phyloP scores from a whole-genome alignment of 2,113 vertebrate species.

The Rhinolophus ferrumequinum region DNA sequence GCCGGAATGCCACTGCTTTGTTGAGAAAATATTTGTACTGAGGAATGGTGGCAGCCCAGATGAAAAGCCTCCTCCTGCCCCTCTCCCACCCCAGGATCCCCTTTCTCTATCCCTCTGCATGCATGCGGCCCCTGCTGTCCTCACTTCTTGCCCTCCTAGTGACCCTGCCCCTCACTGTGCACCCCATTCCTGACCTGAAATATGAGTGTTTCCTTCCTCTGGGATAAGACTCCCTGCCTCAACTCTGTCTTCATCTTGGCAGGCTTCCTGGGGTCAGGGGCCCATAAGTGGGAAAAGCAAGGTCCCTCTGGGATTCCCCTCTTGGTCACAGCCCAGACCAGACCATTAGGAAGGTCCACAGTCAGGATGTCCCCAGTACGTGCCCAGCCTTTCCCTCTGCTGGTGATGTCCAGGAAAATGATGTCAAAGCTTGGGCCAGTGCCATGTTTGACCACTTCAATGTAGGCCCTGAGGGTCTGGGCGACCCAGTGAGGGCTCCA shows the following conservation, averaged over 20 bases:
- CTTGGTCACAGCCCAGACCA: neutral
- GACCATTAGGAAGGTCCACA: neutral
- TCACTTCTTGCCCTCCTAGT: neutral
- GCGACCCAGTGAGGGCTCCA: neutral
- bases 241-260: neutral
- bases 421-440: neutral
- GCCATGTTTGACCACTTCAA: neutral
- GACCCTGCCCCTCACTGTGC: neutral
- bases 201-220: neutral
- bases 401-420: neutral
- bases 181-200: neutral
- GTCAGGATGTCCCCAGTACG: neutral
- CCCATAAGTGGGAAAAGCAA: neutral
- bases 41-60: neutral
- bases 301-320: neutral
- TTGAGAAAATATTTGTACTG: neutral
- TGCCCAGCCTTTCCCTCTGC: neutral
- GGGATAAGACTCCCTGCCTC: neutral
- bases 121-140: neutral
- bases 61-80: neutral
- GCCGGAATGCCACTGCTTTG: conserved; percentile 55
- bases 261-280: neutral
- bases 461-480: neutral
- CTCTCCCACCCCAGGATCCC: neutral
- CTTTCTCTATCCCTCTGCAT: neutral